Conservation (phyloP, 2,888 invertebrate genomes). For the Plebejus argus region DNA sequence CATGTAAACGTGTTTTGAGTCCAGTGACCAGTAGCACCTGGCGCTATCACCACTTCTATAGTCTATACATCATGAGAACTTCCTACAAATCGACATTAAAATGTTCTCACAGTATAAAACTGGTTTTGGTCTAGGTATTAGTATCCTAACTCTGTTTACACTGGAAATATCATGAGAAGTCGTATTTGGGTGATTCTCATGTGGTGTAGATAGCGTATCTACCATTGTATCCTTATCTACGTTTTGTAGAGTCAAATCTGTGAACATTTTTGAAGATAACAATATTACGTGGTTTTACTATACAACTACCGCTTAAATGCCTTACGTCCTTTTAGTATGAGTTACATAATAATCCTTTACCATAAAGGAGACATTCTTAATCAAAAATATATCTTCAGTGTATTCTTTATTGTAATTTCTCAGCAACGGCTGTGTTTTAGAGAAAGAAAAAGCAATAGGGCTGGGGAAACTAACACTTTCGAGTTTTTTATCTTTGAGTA, state of each 20-base stretch:
- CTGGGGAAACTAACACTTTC: too few relatives aligned
- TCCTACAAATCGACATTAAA: background rate
- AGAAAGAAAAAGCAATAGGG: too few relatives aligned
- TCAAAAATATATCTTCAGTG: too few relatives aligned
- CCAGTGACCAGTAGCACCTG: too few relatives aligned
- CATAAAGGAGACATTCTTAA: too few relatives aligned
- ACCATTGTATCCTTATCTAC: background rate
- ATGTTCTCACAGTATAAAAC: conserved; percentile 4
- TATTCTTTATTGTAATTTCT: too few relatives aligned
- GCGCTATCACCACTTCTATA: background rate
- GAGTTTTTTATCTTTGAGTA: too few relatives aligned
- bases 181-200: background rate
- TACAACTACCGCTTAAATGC: too few relatives aligned
- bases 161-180: background rate
- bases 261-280: background rate
- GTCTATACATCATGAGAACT: background rate
- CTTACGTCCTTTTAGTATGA: too few relatives aligned
- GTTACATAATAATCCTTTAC: background rate
- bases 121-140: background rate
- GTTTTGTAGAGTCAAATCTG: background rate
- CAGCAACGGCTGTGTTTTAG: too few relatives aligned
- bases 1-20: too few relatives aligned
- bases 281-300: too few relatives aligned
- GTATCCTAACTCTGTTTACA: background rate
- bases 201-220: background rate